phyloP scores from a whole-genome alignment of 2,113 vertebrate species.

The Emberiza fucata region DNA sequence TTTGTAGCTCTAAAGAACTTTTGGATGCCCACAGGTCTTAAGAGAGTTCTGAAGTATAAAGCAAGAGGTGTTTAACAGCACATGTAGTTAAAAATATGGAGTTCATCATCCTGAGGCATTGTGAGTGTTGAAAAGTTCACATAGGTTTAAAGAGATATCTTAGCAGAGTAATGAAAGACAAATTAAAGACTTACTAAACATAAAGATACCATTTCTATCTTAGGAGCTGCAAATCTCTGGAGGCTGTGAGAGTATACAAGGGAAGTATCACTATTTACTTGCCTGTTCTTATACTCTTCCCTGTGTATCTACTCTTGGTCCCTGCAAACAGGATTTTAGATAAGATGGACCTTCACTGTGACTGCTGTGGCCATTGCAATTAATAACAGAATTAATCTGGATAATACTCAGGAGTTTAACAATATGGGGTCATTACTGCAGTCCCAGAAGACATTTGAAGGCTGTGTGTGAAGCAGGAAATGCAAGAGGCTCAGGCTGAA shows the following conservation, averaged over 20 bases:
- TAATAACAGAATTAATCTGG: neutral
- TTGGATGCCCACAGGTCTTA: neutral
- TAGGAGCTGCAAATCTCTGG: slow-evolving; percentile 65
- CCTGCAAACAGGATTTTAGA: neutral
- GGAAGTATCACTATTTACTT: slow-evolving; percentile 58
- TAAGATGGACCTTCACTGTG: neutral
- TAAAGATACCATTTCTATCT: slow-evolving; percentile 61
- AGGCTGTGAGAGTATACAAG: slow-evolving; percentile 62
- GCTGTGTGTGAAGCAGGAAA: neutral
- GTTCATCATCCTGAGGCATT: neutral
- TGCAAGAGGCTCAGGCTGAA: neutral
- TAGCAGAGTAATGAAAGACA: slow-evolving; percentile 14
- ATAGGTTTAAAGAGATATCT: neutral
- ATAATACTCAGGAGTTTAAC: neutral
- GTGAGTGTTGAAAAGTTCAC: neutral
- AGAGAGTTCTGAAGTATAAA: neutral
- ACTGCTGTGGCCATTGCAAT: neutral
- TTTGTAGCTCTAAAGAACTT: neutral
- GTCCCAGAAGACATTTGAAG: neutral
- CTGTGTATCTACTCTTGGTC: neutral
- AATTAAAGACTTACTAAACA: slow-evolving; percentile 43
- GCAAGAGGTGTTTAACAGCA: neutral
- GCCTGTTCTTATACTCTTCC: slow-evolving; percentile 22
- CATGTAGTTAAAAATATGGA: neutral
- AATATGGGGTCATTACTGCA: neutral